Conservation (phyloP, 2,797 vertebrate species). For the Acrossocheilus fasciatus region DNA sequence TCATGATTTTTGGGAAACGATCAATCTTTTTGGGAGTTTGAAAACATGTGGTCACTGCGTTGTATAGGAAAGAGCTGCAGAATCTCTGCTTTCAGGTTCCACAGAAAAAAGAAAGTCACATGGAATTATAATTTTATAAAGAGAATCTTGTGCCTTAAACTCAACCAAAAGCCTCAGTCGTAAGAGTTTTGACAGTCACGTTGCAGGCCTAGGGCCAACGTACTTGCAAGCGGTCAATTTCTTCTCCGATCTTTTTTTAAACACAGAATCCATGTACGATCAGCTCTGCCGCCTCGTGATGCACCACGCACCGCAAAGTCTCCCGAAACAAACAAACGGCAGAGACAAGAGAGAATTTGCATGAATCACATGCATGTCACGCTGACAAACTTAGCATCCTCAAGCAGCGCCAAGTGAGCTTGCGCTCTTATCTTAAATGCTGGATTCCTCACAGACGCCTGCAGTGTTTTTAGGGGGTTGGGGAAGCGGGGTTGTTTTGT, state of each 20-base stretch:
- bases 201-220: background rate
- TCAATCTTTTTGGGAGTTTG: background rate
- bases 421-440: constrained; percentile 47
- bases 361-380: constrained; percentile 52
- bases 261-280: constrained; percentile 28
- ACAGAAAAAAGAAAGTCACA: background rate
- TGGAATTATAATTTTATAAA: background rate
- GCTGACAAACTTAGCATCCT: constrained; percentile 32
- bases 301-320: constrained; percentile 23
- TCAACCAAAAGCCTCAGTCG: background rate
- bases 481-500: constrained; percentile 38
- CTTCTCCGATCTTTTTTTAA: constrained; percentile 27
- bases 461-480: constrained; percentile 34
- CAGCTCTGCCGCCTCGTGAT: constrained; percentile 7
- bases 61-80: background rate
- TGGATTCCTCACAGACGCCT: constrained; percentile 49
- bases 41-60: background rate
- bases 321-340: constrained; percentile 14
- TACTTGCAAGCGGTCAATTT: constrained; percentile 46
- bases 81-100: background rate
- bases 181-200: constrained; percentile 25
- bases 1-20: background rate
- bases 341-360: constrained; percentile 37
- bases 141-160: too few relatives aligned
- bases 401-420: background rate